Base-by-base conservation (phyloP, 1,140 invertebrate species). In the Maniola jurtina region DNA sequence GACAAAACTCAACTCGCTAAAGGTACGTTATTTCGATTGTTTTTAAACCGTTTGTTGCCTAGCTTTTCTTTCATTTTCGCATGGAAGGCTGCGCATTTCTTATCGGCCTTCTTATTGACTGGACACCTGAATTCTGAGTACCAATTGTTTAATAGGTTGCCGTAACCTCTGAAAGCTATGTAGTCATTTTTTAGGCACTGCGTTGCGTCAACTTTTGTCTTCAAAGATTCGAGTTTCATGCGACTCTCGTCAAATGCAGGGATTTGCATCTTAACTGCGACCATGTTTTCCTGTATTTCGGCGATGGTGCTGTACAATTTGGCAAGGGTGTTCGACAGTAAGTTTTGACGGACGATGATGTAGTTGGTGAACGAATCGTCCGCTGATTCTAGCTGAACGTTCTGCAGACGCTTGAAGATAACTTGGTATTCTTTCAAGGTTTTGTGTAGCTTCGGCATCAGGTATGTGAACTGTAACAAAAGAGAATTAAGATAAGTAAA, bases 401-500 rank as follows among this genome's bases (percentile, higher is more conserved):
- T 79, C 50, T 68, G 66, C 0, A 90, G 76, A n/a, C 69, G 72
- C 61, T 81, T 75, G 70, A 89, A 90, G 34, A 89, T 75, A 6
- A 76, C 72, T 56, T 84, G 72, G 69, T 81, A 89, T 45, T 86
- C 79, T 58, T 79, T 72, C 15, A 89, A 69, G 2, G 81, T 80
- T 60, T 85, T 88, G 78, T 84, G 82, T 14, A 89, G 79, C 62
- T 83, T 88, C 69, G 83, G 81, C 75, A 88, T 83, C 54, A 88
- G 64, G 57, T 80, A 88, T 35, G 69, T 69, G 64, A 88, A 89
- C 88, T 89, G 84, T 71, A 90, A 89, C 86, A 89, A 89, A 77
- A 78, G 75, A 77, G 73, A 83, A 70, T 9, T 58, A 25, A 61
- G 35, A 38, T 79, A 25, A 25, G 25, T 78, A 72, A 57, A 65